These are phyloP conservation scores for Portevinia maculata DNA, from an alignment of 2,888 invertebrate genomes.

Conservation along the genomic window DNA sequence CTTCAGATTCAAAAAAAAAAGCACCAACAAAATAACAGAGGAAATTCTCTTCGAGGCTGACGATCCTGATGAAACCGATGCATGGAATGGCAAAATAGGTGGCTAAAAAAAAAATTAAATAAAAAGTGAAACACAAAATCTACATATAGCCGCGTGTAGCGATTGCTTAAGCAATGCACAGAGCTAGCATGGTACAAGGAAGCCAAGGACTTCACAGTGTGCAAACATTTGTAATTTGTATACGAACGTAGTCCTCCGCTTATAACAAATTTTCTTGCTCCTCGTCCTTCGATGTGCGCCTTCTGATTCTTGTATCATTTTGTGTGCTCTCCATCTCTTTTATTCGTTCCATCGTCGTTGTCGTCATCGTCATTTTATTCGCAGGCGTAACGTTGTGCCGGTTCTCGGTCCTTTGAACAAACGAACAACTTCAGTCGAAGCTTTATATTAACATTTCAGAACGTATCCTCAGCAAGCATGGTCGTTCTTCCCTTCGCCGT, in stretches of 20 bases:
- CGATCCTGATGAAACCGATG: conserved; percentile 65
- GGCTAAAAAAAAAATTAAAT: conserved; percentile 3
- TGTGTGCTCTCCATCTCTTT: conserved; percentile 8
- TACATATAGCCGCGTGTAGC: conserved; percentile 33
- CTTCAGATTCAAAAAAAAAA: conserved; percentile 2
- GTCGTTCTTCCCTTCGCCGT: conserved; percentile 23
- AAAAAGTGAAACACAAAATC: conserved; percentile 37
- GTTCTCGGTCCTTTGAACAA: conserved; percentile 53
- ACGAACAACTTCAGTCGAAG: conserved; percentile 65
- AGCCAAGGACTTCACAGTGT: conserved; percentile 63
- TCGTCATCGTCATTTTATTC: conserved; percentile 47
- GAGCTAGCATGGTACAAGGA: conserved; percentile 45
- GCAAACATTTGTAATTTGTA: conserved; percentile 68
- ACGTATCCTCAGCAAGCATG: conserved; percentile 8
- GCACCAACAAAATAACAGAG: neutral
- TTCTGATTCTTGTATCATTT: conserved; percentile 22
- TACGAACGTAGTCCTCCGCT: conserved; percentile 62
- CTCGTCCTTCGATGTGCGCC: conserved; percentile 12
- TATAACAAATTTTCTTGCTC: conserved; percentile 59
- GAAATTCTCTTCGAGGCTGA: conserved; percentile 57
- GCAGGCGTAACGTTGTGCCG: conserved; percentile 59
- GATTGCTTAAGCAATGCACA: no score
- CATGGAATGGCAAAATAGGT: conserved; percentile 27
- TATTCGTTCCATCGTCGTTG: conserved; percentile 21
- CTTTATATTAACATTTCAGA: conserved; percentile 68